Conservation (phyloP, 2,797 vertebrate genomes). For the Microctenopoma steveboyesi region DNA sequence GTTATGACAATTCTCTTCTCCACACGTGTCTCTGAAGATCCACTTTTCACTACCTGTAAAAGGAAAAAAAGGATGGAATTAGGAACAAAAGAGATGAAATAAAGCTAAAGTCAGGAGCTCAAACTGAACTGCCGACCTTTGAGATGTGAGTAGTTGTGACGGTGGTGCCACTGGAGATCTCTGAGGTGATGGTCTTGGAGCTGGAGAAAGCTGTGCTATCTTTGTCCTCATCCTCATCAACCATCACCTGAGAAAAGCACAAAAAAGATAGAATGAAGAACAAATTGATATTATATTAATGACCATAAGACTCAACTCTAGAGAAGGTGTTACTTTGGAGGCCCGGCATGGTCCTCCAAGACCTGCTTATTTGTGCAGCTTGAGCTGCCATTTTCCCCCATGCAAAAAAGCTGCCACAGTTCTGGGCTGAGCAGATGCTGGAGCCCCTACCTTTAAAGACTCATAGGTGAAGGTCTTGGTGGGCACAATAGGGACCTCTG, state of each 20-base stretch:
- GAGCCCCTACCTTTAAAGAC: constrained; percentile 89
- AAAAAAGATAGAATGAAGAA: constrained; percentile 15
- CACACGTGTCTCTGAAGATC: constrained; percentile 91
- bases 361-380: constrained; percentile 22
- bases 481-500: constrained; percentile 91
- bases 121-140: constrained; percentile 80
- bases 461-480: constrained; percentile 94
- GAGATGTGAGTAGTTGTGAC: constrained; percentile 92
- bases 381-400: constrained; percentile 6
- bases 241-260: constrained; percentile 55
- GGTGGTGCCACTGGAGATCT: constrained; percentile 87
- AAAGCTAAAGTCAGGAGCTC: background rate
- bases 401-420: constrained; percentile 34
- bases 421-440: constrained; percentile 62
- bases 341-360: constrained; percentile 43
- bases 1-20: constrained; percentile 97
- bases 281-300: background rate
- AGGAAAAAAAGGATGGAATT: background rate
- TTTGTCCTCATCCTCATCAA: constrained; percentile 85
- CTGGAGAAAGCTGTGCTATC: constrained; percentile 86
- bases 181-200: constrained; percentile 88
- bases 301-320: constrained; percentile 11
- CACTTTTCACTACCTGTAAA: constrained; percentile 90
- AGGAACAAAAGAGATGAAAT: background rate
- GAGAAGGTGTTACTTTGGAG: constrained; percentile 30